Evolutionary conservation across 2,888 invertebrate genomes (phyloP).

Genomic region (Amblyjoppa fuscipennis): DNA sequence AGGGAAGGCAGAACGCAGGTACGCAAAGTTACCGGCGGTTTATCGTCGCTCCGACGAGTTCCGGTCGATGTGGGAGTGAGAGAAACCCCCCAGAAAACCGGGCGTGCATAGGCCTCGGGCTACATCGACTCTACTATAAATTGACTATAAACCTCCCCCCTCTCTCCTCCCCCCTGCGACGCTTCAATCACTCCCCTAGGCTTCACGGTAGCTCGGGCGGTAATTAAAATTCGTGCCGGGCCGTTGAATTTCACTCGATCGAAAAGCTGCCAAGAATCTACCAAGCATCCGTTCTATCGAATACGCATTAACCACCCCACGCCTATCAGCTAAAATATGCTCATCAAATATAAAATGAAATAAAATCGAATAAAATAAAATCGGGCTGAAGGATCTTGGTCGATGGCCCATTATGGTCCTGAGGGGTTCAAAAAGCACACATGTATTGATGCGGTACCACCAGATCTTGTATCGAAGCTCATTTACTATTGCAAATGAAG

Average conservation of each 20-base stretch:
- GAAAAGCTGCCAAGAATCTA: conserved; percentile 40
- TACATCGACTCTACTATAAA: conserved; percentile 71
- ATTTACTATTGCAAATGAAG: no score
- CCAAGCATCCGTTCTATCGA: conserved; percentile 2
- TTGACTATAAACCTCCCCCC: conserved; percentile 61
- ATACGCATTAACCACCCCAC: not conserved
- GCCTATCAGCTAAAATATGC: not conserved
- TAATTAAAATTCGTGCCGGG: conserved; percentile 74
- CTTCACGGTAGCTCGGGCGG: conserved; percentile 48
- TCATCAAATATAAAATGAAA: not conserved
- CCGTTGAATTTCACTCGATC: conserved; percentile 58
- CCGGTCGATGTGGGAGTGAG: conserved; percentile 1
- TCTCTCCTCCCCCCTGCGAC: conserved; percentile 24
- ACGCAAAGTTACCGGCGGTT: conserved; percentile 40
- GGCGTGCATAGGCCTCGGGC: conserved; percentile 62
- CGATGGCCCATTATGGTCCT: no score
- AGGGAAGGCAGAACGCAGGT: not conserved
- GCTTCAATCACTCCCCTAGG: conserved; percentile 4
- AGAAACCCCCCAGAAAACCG: conserved; percentile 24
- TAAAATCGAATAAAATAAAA: not conserved
- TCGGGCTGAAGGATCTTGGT: no score
- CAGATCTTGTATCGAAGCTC: no score
- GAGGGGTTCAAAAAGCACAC: no score
- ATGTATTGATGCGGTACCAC: no score
- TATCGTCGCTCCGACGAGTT: conserved; percentile 46